A percentile compares a stretch with the other conserved stretches of the same genome.
These are phyloP conservation scores for Emydura subglobosa DNA, from an alignment of 2,113 vertebrate species.

Conservation along the genomic window DNA sequence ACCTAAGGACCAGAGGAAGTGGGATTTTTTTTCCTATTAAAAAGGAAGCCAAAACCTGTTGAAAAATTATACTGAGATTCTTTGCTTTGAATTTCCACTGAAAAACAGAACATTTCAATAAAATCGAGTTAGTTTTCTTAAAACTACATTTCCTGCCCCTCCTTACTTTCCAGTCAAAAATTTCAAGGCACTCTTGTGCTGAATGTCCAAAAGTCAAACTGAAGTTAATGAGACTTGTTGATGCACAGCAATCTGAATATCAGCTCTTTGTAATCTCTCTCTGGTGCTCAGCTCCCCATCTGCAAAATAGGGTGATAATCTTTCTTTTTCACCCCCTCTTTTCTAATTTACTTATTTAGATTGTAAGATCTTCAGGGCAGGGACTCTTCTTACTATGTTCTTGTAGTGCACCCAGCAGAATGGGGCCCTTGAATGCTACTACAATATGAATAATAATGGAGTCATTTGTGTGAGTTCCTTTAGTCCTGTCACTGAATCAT, in stretches of 20 bases:
- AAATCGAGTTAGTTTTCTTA: not conserved
- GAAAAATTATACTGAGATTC: not conserved
- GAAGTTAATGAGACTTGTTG: not conserved
- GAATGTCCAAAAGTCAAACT: not conserved
- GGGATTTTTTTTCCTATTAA: not conserved
- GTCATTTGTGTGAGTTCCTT: conserved; percentile 73
- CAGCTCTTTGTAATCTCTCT: not conserved
- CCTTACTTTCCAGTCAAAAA: not conserved
- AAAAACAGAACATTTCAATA: not conserved
- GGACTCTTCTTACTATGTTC: conserved; percentile 10
- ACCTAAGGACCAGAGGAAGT: no score
- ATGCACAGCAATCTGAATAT: no score
- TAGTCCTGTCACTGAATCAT: conserved; percentile 57
- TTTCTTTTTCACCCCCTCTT: not conserved
- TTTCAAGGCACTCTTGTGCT: not conserved
- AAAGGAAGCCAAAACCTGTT: not conserved
- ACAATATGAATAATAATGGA: conserved; percentile 57
- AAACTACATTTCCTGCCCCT: not conserved
- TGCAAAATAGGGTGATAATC: conserved; percentile 1
- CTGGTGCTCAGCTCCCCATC: not conserved
- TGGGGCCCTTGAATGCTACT: conserved; percentile 57
- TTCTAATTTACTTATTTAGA: not conserved
- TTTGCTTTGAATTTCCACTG: not conserved
- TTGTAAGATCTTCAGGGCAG: conserved; percentile 26
- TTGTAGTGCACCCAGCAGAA: conserved; percentile 33